Conservation (phyloP, 2,888 invertebrate genomes). For the Mythimna albipuncta region DNA sequence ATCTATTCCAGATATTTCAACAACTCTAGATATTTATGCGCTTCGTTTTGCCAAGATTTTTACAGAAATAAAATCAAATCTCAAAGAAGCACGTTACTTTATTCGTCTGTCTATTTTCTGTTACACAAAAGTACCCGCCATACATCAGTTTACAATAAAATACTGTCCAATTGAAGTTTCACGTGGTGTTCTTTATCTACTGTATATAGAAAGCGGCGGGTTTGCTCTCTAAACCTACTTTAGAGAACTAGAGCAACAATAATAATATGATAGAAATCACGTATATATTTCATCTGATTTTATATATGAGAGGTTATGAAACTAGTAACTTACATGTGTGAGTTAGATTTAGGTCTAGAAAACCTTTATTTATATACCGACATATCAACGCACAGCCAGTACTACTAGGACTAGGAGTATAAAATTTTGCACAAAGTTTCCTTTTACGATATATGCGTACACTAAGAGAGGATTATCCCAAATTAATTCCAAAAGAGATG, state of each 20-base stretch:
- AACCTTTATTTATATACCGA: not conserved
- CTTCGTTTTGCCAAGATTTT: not conserved
- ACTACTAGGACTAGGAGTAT: too few species aligned
- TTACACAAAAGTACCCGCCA: slow-evolving; percentile 23
- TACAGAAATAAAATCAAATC: not conserved
- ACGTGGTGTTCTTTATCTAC: slow-evolving; percentile 57
- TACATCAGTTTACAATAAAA: slow-evolving; percentile 49
- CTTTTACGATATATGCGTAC: too few species aligned
- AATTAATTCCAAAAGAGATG: too few species aligned
- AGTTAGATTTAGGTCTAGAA: not conserved
- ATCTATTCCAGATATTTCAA: not conserved
- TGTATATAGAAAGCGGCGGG: slow-evolving; percentile 22
- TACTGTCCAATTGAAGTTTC: slow-evolving; percentile 49
- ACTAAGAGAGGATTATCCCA: too few species aligned
- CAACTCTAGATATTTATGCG: not conserved
- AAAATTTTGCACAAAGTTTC: too few species aligned
- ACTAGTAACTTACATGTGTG: not conserved
- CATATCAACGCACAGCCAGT: too few species aligned
- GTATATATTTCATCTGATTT: slow-evolving; percentile 37
- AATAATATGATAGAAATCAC: slow-evolving; percentile 40
- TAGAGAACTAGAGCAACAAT: slow-evolving; percentile 16
- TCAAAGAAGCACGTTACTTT: not conserved
- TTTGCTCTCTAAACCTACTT: slow-evolving; percentile 39
- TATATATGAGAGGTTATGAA: not conserved
- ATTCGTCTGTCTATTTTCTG: slow-evolving; percentile 4